phyloP scores from a whole-genome alignment of 92 coral and sea anemone species.

The Umimayanthus kanabou region DNA sequence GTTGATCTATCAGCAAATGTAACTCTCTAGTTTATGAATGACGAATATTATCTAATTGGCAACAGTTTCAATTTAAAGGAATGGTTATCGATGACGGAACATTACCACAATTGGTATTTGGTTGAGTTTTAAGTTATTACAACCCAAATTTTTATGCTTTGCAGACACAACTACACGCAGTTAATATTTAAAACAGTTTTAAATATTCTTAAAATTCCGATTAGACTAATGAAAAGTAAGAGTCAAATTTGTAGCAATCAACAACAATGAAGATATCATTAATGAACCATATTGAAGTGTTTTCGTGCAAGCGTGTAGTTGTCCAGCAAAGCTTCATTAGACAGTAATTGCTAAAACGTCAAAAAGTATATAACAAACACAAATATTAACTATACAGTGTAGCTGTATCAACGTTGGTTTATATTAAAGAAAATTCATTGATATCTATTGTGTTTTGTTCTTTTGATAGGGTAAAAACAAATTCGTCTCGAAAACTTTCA shows the following conservation, averaged over 20 bases:
- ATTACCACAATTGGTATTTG: not conserved
- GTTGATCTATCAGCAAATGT: conserved; percentile 9
- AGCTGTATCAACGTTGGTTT: conserved; percentile 14
- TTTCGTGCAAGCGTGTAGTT: conserved; percentile 32
- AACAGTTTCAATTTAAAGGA: conserved; percentile 19
- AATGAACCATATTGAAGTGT: conserved; percentile 23
- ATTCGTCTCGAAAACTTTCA: conserved; percentile 18
- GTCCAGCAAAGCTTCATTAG: conserved; percentile 25
- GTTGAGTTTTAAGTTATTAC: conserved; percentile 9
- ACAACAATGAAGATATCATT: conserved; percentile 24
- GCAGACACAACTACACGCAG: conserved; percentile 33
- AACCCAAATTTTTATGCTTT: conserved; percentile 25
- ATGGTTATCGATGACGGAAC: conserved; percentile 13
- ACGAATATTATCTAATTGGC: conserved; percentile 21
- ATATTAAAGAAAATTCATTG: conserved; percentile 13
- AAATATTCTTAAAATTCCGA: not conserved
- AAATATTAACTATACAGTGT: conserved; percentile 22
- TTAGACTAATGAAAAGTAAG: conserved; percentile 14
- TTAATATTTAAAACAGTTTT: conserved; percentile 17
- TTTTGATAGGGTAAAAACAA: conserved; percentile 10
- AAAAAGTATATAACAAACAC: conserved; percentile 2
- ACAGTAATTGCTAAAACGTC: conserved; percentile 19
- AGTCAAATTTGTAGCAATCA: conserved; percentile 34
- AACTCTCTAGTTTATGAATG: conserved; percentile 7
- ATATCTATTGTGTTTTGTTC: conserved; percentile 27